Percentiles rank a stretch among this genome's conserved stretches.
Conservation (phyloP, 2,888 invertebrate species). For the Allophyes oxyacanthae region DNA sequence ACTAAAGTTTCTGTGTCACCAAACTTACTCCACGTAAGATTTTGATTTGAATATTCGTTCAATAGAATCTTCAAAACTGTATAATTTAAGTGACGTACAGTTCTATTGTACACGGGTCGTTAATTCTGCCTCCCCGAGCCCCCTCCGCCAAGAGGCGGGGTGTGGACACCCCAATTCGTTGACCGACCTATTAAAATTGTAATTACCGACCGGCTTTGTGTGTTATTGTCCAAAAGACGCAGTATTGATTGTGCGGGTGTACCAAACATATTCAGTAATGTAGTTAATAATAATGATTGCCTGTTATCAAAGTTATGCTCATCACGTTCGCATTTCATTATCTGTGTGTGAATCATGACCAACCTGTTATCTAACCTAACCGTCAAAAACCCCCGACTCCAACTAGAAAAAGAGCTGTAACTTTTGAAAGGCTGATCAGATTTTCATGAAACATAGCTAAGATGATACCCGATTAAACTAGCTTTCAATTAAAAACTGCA, state of each 20-base stretch:
- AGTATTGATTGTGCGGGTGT: conserved; percentile 71
- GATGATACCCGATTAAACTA: too few relatives aligned
- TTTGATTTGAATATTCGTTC: conserved; percentile 53
- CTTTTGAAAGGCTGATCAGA: too few relatives aligned
- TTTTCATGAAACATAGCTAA: too few relatives aligned
- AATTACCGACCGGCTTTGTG: conserved; percentile 80
- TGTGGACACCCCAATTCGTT: conserved; percentile 62
- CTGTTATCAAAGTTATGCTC: background rate
- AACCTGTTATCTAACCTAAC: too few relatives aligned
- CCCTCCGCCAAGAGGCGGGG: conserved; percentile 38
- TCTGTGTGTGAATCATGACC: too few relatives aligned
- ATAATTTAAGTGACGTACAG: conserved; percentile 77
- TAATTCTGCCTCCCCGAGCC: conserved; percentile 49
- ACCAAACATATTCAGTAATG: conserved; percentile 22
- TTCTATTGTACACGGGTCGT: conserved; percentile 72
- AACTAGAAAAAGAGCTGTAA: too few relatives aligned
- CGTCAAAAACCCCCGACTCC: too few relatives aligned
- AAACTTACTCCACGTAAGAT: conserved; percentile 23
- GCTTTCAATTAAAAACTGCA: too few relatives aligned
- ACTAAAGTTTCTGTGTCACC: background rate
- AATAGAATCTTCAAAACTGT: conserved; percentile 74
- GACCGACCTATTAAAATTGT: conserved; percentile 86
- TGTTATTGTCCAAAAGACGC: conserved; percentile 80
- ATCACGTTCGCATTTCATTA: conserved; percentile 17
- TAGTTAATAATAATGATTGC: conserved; percentile 24